Evolutionary conservation across 2,888 invertebrate genomes (phyloP), one percentile per base, ranked within the genome.

Genomic region (Caenorhabditis wallacei): DNA sequence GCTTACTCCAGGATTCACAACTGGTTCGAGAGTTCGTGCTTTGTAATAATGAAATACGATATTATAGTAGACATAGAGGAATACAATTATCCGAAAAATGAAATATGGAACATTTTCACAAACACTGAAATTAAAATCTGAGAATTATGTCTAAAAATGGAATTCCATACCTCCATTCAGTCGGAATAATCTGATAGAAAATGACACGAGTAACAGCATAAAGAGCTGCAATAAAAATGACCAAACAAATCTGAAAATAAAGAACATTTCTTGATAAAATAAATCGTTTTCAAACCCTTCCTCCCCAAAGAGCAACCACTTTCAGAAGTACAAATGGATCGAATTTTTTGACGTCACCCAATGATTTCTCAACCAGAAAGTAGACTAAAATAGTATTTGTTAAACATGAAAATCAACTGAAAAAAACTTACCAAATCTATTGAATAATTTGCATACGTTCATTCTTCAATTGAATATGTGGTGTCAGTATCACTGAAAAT

Each of bases 21-120:
- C 80, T 0, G 80, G 80, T 8, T 26, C 22, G 16, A 80, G 59
- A 40, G 72, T 72, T 22, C 72, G 48, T 4, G 72, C 66, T 35
- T 80, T 80, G 71, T 68, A 80, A 43, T 80, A 80, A 48, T 80
- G 80, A 35, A 80, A 80, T 0, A 72, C 43, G 10, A 66, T 16
- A 48, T 43, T 72, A 66, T 59, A 72, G 61, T 59, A 72, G 16
- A 66, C 46, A 48, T 71, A 72, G 43, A 68, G 4, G 51, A 30
- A 53, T 2, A 68, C 2, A n/a, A 72, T 0, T 13, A 72, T n/a
- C 16, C 70, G 70, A 24, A 63, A 46, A 1, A 64, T 37, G 22
- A 68, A 68, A 35, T n/a, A 66, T 20, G 57, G 40, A 26, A 57
- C 51, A 35, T 37, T 75, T 11, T 57, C 24, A 26, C 66, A 68